Evolutionary conservation across 35 echinoderm and acorn worm species (phyloP).

Genomic region (Amphiura filiformis): DNA sequence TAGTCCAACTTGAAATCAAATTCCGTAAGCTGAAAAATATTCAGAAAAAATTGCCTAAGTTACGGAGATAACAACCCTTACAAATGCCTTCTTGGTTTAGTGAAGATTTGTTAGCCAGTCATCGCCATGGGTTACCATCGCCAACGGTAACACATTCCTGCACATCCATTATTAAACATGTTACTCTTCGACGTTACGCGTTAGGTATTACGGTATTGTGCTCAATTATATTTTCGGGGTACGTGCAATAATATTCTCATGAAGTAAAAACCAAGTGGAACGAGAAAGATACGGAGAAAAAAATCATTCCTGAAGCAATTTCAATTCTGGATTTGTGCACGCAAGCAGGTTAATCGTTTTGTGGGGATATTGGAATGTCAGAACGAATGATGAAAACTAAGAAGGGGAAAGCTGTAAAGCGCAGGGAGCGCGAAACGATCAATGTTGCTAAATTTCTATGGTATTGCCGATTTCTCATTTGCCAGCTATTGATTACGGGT

Average conservation of each 20-base stretch:
- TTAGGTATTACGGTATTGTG: background rate
- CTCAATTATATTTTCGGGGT: background rate
- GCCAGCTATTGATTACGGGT: background rate
- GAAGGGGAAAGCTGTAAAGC: background rate
- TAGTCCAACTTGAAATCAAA: background rate
- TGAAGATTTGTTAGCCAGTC: background rate
- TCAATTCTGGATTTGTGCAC: background rate
- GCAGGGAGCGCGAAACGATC: background rate
- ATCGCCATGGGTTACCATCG: background rate
- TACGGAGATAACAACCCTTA: background rate
- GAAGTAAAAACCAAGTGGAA: background rate
- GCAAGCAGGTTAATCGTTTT: slow-evolving; percentile 1
- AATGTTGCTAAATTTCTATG: background rate
- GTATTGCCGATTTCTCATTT: background rate
- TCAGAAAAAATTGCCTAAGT: background rate
- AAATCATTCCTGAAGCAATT: background rate
- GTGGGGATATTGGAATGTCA: slow-evolving; percentile 9
- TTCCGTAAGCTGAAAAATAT: background rate
- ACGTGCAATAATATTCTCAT: background rate
- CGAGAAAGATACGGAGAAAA: background rate
- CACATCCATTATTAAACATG: background rate
- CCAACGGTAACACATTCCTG: background rate
- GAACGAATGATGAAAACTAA: background rate
- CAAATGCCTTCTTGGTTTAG: background rate
- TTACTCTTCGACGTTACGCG: background rate